Percentiles rank a stretch among this genome's conserved stretches.
These are phyloP conservation scores for Probosciger aterrimus DNA, from an alignment of 2,113 vertebrate species.

Conservation along the genomic window DNA sequence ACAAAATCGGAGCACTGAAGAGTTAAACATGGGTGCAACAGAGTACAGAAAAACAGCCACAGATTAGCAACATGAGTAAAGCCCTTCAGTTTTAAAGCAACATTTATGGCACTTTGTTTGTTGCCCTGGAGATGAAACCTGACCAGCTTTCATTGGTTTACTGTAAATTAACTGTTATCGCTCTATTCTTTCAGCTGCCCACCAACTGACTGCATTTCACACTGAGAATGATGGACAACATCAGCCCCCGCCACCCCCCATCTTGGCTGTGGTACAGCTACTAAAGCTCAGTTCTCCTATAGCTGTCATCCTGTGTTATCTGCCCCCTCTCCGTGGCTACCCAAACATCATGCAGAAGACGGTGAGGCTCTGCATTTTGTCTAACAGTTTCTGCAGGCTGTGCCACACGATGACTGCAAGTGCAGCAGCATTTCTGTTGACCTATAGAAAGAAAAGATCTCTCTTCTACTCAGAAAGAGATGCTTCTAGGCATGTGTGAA, in stretches of 20 bases:
- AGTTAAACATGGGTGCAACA: neutral
- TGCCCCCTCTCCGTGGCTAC: neutral
- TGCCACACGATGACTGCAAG: neutral
- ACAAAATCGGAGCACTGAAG: neutral
- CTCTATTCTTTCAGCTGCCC: neutral
- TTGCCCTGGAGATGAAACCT: conserved; percentile 25
- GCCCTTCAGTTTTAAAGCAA: neutral
- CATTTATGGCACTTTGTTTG: neutral
- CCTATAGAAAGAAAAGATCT: neutral
- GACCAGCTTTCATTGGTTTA: neutral
- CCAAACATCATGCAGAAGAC: neutral
- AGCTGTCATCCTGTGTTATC: neutral
- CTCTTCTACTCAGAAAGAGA: neutral
- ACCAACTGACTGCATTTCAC: neutral
- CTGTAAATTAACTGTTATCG: neutral
- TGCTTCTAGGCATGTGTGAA: neutral
- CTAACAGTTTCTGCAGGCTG: neutral
- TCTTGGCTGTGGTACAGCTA: neutral
- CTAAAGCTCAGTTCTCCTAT: neutral
- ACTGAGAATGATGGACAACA: neutral
- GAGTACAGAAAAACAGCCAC: neutral
- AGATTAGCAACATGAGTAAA: neutral
- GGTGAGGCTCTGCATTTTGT: neutral
- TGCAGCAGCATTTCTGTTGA: neutral
- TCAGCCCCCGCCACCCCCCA: neutral